Evolutionary conservation across 2,888 invertebrate genomes (phyloP), one percentile per base, ranked within the genome.

Genomic region (Eupeodes luniger): DNA sequence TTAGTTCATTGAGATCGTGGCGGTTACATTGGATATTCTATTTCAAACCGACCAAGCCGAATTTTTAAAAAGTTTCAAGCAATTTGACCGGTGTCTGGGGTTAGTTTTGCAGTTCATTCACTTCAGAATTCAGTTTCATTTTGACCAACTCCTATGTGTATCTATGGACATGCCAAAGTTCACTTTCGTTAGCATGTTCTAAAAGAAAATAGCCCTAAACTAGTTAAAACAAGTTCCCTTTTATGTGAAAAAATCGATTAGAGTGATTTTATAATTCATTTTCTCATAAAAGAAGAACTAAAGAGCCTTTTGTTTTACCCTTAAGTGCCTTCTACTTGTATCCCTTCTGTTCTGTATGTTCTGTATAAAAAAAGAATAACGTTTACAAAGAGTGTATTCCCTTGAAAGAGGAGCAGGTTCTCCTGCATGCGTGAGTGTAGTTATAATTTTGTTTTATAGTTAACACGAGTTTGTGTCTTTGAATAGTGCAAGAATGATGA

Each of bases 241-340:
- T 61, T 47, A 61, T 61, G 69, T 75, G 66, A 72, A 85, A 87
- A 84, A 87, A 87, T 87, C 87, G 87, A 87, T 87, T 55, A 66
- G 66, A 81, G 72, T 74, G 81, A 77, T 77, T 84, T 77, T 62
- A 76, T 57, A 67, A 67, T 59, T 55, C 66, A 70, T 27, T 70
- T 78, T 57, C 47, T 57, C 69, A 62, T 81, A 69, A 62, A 77
- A 64, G n/a, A 64, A 49, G 49, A 51, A 49, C 16, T 10, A 27
- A 69, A 59, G 72, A 49, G 72, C 12, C 57, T 57, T 64, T 47
- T 66, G 36, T 47, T 53, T 77, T 77, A 61, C 81, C 87, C 80
- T 61, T 72, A 80, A 77, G 77, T 67, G 59, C 11, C 19, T 34
- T 61, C 19, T 53, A 10, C 36, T 80, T 67, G 16, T 76, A 75